A percentile compares a stretch with the other conserved stretches of the same genome.
These are phyloP conservation scores for Typhlichthys subterraneus DNA, from an alignment of 2,797 vertebrate genomes.

Conservation along the genomic window DNA sequence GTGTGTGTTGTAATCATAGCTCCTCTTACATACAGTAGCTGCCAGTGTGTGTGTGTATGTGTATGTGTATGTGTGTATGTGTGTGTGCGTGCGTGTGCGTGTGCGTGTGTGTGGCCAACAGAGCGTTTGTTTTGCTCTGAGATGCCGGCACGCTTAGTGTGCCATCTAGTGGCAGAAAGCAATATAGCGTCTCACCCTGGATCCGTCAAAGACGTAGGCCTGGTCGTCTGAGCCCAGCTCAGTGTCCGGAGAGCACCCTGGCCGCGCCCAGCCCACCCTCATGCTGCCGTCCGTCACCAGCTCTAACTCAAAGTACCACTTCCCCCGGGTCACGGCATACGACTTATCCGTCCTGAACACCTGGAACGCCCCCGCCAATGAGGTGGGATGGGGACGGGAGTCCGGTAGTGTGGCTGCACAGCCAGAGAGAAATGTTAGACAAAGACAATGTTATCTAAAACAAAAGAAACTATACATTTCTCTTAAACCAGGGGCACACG, in stretches of 20 bases:
- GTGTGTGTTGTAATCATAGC: too few relatives aligned
- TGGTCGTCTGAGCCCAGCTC: conserved; percentile 90
- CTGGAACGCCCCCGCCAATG: conserved; percentile 79
- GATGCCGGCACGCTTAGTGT: too few relatives aligned
- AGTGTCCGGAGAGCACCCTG: conserved; percentile 81
- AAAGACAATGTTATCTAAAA: background rate
- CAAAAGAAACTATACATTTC: background rate
- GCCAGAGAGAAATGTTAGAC: conserved; percentile 9
- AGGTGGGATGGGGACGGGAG: conserved; percentile 16
- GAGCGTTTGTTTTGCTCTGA: too few relatives aligned
- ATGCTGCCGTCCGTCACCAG: conserved; percentile 86
- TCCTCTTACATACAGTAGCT: too few relatives aligned
- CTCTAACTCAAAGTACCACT: conserved; percentile 97
- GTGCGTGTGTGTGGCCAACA: too few relatives aligned
- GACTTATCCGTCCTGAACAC: conserved; percentile 91
- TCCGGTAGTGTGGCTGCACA: conserved; percentile 57
- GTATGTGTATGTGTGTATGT: too few relatives aligned
- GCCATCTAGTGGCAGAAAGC: background rate
- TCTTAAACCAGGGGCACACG: too few relatives aligned
- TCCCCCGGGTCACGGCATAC: conserved; percentile 85
- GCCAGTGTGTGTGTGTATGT: too few relatives aligned
- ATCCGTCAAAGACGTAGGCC: conserved; percentile 90
- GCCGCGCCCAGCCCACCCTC: conserved; percentile 91
- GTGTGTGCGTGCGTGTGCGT: too few relatives aligned
- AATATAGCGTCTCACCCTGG: conserved; percentile 82